Evolutionary conservation across 2,888 invertebrate genomes (phyloP).

Genomic region (Antheraea assamensis): DNA sequence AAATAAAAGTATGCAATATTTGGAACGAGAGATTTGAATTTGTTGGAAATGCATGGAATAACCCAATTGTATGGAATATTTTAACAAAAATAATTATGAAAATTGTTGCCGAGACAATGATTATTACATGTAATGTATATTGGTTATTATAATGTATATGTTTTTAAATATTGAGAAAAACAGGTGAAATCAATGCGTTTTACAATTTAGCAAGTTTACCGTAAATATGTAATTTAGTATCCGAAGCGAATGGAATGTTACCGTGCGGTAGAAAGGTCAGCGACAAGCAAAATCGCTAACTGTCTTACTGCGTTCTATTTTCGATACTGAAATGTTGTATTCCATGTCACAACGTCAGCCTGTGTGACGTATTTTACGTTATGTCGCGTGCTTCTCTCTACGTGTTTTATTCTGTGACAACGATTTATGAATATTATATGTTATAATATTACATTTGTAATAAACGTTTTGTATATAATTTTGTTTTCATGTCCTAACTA

Average conservation of each 20-base stretch:
- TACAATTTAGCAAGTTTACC: slow-evolving; percentile 2
- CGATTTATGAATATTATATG: background rate
- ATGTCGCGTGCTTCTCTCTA: slow-evolving; percentile 8
- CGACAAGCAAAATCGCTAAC: slow-evolving; percentile 12
- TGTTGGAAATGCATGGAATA: background rate
- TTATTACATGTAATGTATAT: background rate
- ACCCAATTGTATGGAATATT: background rate
- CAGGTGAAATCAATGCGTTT: background rate
- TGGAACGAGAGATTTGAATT: too few relatives aligned
- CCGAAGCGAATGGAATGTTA: slow-evolving; percentile 19
- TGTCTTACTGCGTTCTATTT: slow-evolving; percentile 13
- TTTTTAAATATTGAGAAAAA: background rate
- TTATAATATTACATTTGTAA: too few relatives aligned
- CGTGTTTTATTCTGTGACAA: background rate
- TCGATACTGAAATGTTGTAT: slow-evolving; percentile 1
- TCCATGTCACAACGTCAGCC: background rate
- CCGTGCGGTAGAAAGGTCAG: slow-evolving; percentile 15
- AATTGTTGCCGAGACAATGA: background rate
- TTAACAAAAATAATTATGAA: background rate
- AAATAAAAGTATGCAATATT: too few relatives aligned
- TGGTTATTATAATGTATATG: too few relatives aligned
- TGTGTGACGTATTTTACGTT: slow-evolving; percentile 20
- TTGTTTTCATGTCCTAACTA: too few relatives aligned
- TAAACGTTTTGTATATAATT: too few relatives aligned
- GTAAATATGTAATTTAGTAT: slow-evolving; percentile 14